Base-by-base conservation (phyloP, 2,888 invertebrate genomes). In the Scaptomyza flava region DNA sequence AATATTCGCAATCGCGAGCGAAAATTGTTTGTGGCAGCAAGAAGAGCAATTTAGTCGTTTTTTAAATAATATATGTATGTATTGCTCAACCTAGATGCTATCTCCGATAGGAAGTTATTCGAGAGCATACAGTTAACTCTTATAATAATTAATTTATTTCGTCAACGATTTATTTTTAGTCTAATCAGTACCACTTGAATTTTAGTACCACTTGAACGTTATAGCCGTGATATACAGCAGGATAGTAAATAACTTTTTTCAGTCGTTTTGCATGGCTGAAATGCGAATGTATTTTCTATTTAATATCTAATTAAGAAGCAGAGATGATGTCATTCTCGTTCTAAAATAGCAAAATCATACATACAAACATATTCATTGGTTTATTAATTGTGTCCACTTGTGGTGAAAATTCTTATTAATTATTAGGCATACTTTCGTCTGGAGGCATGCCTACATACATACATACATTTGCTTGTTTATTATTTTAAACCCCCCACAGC, bases 171-270 rank as follows among this genome's bases (percentile, higher is more conserved):
- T 63, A 57, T 68, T 66, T 36, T 46, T 11, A 59, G 30, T 38
- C 34, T 43, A 56, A 73, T 73, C 66, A 61, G 17, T 9, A 17
- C 17, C 51, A 73, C 61, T 73, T 62, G 45, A 70, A 43, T n/a
- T n/a, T n/a, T n/a, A 61, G 17, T 9, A 17, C 17, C 51, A 73
- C 61, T 73, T 62, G 45, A 70, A 43, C 20, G 61, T 66, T 69
- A 66, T 69, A 20, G 46, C 43, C 7, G 23, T 66, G 42, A 58
- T 66, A 57, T 57, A 65, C 48, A 27, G 6, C 17, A 12, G 9
- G 41, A 53, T 27, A 51, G 53, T 47, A 69, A 60, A n/a, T 50
- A 30, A 64, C 30, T 30, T 5, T 36, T 5, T 7, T 45, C 27
- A 9, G 56, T 53, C 57, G 47, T 36, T 47, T 20, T 58, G 34